These are phyloP conservation scores for Agriopis leucophaearia DNA, from an alignment of 2,888 invertebrate genomes.

Conservation along the genomic window DNA sequence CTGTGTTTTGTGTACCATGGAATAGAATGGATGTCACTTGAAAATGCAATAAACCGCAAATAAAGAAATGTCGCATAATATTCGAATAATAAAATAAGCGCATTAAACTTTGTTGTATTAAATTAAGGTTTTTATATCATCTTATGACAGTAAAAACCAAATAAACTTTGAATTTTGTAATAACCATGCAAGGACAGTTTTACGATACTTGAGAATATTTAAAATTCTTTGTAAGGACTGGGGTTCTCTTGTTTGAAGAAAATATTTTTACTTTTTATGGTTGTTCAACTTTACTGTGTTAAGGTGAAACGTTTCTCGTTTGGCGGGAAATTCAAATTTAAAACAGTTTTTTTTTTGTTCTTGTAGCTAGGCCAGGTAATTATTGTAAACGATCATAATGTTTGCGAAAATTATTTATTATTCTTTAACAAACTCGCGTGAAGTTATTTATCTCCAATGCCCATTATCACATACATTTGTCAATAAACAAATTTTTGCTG, in stretches of 20 bases:
- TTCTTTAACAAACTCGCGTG: too few relatives aligned
- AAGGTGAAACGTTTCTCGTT: too few relatives aligned
- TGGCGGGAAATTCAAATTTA: too few relatives aligned
- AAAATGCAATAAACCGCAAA: constrained; percentile 15
- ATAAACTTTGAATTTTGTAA: constrained; percentile 16
- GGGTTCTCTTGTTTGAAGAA: not conserved
- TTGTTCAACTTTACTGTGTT: not conserved
- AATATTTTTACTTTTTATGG: not conserved
- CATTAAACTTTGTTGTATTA: constrained; percentile 19
- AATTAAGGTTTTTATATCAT: constrained; percentile 19
- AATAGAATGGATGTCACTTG: constrained; percentile 1
- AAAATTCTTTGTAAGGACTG: constrained; percentile 4
- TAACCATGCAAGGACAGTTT: constrained; percentile 20
- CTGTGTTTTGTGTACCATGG: not conserved
- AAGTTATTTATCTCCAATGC: too few relatives aligned
- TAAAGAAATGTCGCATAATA: constrained; percentile 19
- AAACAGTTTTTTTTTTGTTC: too few relatives aligned
- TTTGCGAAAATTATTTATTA: too few relatives aligned
- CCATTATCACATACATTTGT: too few relatives aligned
- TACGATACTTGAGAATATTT: constrained; percentile 10
- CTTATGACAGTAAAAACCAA: constrained; percentile 20
- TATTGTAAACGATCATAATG: too few relatives aligned
- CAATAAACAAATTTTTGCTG: too few relatives aligned
- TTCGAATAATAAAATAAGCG: constrained; percentile 9
- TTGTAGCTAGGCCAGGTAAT: too few relatives aligned